Evolutionary conservation across 2,797 vertebrate genomes (phyloP).

Genomic region (Pangasius larnaudii): DNA sequence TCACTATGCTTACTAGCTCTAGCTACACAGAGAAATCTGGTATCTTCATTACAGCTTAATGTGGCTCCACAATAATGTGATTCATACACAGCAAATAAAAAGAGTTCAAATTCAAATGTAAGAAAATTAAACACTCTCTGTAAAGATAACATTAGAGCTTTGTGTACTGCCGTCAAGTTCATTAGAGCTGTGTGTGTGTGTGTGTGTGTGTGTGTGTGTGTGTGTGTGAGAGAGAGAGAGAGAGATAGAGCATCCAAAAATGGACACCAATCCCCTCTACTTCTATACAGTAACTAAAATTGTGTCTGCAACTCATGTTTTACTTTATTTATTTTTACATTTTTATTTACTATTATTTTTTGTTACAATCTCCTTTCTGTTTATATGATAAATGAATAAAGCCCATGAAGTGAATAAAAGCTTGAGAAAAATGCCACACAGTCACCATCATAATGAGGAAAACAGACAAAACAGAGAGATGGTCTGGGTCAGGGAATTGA

Average conservation of each 20-base stretch:
- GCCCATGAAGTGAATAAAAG: background rate
- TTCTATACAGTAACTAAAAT: background rate
- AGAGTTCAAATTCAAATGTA: too few species aligned
- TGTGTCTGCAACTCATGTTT: background rate
- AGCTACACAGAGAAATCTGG: background rate
- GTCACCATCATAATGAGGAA: background rate
- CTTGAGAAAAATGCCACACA: background rate
- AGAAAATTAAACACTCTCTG: background rate
- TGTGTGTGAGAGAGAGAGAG: background rate
- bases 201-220: background rate
- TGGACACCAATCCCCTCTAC: background rate
- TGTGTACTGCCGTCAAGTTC: background rate
- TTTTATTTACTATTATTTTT: background rate
- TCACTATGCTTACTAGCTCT: background rate
- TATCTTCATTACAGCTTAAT: too few species aligned
- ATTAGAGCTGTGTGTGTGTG: background rate
- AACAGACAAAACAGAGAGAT: background rate
- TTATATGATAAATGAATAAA: background rate
- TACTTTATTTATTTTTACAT: too few species aligned
- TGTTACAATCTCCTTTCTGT: background rate
- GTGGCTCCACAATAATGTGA: background rate
- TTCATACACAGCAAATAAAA: background rate
- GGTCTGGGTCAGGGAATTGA: background rate
- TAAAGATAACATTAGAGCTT: background rate
- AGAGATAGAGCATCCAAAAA: background rate